phyloP scores from a whole-genome alignment of 1,140 invertebrate species.

The Megalonaias nervosa region DNA sequence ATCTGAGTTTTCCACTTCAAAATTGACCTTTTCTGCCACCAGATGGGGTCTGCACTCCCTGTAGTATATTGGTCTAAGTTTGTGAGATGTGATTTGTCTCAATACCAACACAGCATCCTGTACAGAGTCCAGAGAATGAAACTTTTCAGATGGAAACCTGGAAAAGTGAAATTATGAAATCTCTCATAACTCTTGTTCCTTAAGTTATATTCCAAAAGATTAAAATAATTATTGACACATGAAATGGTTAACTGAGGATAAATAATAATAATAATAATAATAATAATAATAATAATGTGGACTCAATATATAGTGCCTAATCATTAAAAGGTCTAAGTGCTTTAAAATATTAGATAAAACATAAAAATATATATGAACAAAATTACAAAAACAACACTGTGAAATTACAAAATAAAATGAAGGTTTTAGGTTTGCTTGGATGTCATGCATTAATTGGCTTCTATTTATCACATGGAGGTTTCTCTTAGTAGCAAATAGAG shows the following conservation, averaged over 20 bases:
- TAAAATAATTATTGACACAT: background rate
- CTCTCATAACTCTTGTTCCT: background rate
- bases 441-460: too few species aligned
- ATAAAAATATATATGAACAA: too few species aligned
- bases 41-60: conserved; percentile 86
- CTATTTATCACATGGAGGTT: too few species aligned
- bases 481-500: too few species aligned
- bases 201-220: background rate
- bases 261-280: too few species aligned
- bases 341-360: too few species aligned
- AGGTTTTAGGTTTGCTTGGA: too few species aligned
- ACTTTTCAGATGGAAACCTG: conserved; percentile 85
- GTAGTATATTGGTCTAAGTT: conserved; percentile 81
- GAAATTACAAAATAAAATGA: too few species aligned
- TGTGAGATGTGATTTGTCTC: conserved; percentile 85
- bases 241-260: background rate
- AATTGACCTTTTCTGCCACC: conserved; percentile 85
- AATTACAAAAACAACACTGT: too few species aligned
- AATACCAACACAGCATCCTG: conserved; percentile 86
- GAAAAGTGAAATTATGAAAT: conserved; percentile 2
- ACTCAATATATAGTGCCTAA: too few species aligned
- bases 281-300: too few species aligned
- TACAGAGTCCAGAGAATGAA: conserved; percentile 82
- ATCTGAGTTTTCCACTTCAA: conserved; percentile 73
- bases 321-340: too few species aligned